These are phyloP conservation scores for Lathronympha strigana DNA, from an alignment of 2,888 invertebrate genomes.

Conservation along the genomic window DNA sequence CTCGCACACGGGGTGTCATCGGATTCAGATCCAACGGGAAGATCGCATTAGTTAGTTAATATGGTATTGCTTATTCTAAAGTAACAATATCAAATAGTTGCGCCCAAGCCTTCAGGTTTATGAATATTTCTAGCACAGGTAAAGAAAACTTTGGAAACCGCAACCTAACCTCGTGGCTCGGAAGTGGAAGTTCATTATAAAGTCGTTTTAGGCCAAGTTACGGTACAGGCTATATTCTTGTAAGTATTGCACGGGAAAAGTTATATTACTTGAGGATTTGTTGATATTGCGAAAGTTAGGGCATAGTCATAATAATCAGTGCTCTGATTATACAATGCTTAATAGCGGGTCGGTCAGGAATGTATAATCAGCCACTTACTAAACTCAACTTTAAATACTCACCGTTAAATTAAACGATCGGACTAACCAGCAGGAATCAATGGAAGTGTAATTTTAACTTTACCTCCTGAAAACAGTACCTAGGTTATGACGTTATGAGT, in stretches of 20 bases:
- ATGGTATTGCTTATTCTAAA: no score
- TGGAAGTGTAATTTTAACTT: no score
- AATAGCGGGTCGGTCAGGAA: not conserved
- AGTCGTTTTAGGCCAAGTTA: slow-evolving; percentile 25
- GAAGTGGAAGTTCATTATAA: slow-evolving; percentile 33
- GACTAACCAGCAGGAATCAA: no score
- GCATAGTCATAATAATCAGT: not conserved
- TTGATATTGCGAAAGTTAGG: not conserved
- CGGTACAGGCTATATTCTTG: not conserved
- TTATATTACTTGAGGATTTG: slow-evolving; percentile 15
- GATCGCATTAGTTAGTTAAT: no score
- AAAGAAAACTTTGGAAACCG: slow-evolving; percentile 30
- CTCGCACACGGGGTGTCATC: no score
- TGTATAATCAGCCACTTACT: not conserved
- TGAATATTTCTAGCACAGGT: slow-evolving; percentile 21
- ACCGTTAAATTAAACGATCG: no score
- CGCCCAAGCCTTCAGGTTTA: not conserved
- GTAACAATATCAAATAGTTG: no score
- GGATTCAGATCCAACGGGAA: no score
- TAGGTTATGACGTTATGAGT: no score
- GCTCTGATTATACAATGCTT: not conserved
- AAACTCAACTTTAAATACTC: no score
- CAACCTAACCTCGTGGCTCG: slow-evolving; percentile 16
- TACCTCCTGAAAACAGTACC: no score
- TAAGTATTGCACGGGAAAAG: slow-evolving; percentile 4